phyloP scores from a whole-genome alignment of 2,797 vertebrate species.

The Sebastes trivittatus region DNA sequence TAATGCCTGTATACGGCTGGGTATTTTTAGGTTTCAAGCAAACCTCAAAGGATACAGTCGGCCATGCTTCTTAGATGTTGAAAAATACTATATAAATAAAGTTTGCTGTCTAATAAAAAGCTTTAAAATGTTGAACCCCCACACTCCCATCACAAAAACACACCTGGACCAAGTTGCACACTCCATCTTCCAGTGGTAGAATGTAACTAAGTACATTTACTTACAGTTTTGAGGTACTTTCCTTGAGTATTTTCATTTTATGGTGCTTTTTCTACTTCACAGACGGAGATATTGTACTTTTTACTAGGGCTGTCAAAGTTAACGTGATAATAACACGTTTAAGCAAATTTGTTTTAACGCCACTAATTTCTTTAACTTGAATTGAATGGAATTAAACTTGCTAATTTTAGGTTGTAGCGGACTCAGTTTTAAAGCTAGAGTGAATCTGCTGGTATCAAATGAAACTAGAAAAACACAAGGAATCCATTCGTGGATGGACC shows the following conservation, averaged over 20 bases:
- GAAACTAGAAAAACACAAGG: no score
- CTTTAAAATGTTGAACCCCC: background rate
- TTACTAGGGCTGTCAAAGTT: no score
- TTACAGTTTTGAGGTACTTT: background rate
- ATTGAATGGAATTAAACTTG: no score
- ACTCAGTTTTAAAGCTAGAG: no score
- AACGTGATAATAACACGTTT: no score
- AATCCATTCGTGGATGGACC: no score
- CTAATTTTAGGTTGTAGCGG: no score
- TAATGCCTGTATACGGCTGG: background rate
- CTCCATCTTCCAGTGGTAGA: background rate
- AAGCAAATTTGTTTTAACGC: no score
- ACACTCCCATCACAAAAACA: background rate
- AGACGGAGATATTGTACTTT: background rate
- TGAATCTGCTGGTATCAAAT: no score
- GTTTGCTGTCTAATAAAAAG: background rate
- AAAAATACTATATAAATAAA: background rate
- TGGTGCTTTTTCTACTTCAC: background rate
- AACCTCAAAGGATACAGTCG: background rate
- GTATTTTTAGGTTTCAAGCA: constrained; percentile 27
- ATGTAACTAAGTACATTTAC: background rate
- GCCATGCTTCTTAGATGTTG: background rate
- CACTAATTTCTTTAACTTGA: no score
- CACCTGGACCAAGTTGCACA: background rate
- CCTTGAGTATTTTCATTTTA: background rate